Conservation (phyloP, 2,888 invertebrate genomes). For the Bugulina stolonifera region DNA sequence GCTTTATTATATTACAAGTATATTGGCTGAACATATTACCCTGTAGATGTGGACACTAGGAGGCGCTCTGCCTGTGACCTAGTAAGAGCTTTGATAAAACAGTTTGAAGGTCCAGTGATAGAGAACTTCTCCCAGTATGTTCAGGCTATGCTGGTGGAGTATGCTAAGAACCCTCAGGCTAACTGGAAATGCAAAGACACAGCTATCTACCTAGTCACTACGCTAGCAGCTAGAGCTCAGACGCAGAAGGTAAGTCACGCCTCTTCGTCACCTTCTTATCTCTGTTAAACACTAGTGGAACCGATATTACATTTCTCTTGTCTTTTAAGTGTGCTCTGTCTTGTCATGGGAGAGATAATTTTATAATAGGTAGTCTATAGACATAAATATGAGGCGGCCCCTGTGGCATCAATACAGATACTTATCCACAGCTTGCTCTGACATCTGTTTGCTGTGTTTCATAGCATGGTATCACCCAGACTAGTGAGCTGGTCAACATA, state of each 20-base stretch:
- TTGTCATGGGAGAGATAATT: too few species aligned
- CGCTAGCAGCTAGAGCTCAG: slow-evolving; percentile 74
- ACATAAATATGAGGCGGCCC: too few species aligned
- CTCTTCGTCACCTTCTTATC: too few species aligned
- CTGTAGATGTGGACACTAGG: slow-evolving; percentile 84
- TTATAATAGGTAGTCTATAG: too few species aligned
- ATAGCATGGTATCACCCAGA: slow-evolving; percentile 79
- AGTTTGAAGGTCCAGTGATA: slow-evolving; percentile 55
- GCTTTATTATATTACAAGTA: too few species aligned
- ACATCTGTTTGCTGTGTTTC: too few species aligned
- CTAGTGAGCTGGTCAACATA: slow-evolving; percentile 81
- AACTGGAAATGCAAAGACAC: slow-evolving; percentile 95
- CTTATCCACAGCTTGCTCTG: too few species aligned
- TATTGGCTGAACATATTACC: too few species aligned
- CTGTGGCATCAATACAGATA: too few species aligned
- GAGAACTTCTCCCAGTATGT: slow-evolving; percentile 52
- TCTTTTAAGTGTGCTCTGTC: too few species aligned
- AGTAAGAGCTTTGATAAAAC: slow-evolving; percentile 79
- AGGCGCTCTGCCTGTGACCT: slow-evolving; percentile 93
- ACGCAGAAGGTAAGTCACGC: slow-evolving; percentile 39
- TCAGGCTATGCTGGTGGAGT: slow-evolving; percentile 59
- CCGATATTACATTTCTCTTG: too few species aligned
- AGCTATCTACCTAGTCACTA: slow-evolving; percentile 90
- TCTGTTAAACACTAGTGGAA: too few species aligned
- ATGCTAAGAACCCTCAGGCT: slow-evolving; percentile 65